phyloP scores from a whole-genome alignment of 1,140 invertebrate species.

The Saccostrea glomerata region DNA sequence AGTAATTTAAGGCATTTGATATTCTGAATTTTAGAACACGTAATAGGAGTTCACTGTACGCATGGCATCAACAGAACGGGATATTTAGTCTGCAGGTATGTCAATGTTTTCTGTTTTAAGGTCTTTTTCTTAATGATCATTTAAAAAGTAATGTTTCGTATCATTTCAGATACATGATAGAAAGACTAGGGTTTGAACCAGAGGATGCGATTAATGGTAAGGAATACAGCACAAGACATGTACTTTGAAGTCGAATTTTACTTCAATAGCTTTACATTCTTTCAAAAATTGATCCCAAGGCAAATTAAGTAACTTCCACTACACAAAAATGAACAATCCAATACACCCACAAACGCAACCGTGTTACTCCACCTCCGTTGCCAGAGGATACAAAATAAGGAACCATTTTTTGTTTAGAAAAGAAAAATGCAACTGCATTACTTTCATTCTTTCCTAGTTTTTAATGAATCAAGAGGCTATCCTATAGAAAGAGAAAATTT shows the following conservation, averaged over 20 bases:
- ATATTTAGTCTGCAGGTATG: not conserved
- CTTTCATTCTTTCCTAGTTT: not conserved
- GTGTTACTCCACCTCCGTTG: too few species aligned
- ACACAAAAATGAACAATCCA: too few species aligned
- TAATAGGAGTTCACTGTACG: not conserved
- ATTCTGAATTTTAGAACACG: not conserved
- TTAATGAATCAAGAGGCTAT: not conserved
- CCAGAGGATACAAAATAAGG: too few species aligned
- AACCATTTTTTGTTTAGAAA: too few species aligned
- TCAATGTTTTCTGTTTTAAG: not conserved
- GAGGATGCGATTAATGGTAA: not conserved
- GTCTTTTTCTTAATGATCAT: too few species aligned
- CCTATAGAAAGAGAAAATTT: not conserved
- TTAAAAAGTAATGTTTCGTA: not conserved
- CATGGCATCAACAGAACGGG: not conserved
- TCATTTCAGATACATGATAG: not conserved
- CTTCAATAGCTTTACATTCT: not conserved
- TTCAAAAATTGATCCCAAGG: too few species aligned
- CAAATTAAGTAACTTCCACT: too few species aligned
- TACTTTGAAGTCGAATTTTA: not conserved
- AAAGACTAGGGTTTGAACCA: not conserved
- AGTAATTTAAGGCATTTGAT: not conserved
- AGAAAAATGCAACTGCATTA: not conserved
- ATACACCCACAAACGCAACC: too few species aligned
- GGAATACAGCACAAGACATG: too few species aligned